These are phyloP conservation scores for Thamnophis elegans DNA, from an alignment of 2,797 vertebrate species.

Conservation along the genomic window DNA sequence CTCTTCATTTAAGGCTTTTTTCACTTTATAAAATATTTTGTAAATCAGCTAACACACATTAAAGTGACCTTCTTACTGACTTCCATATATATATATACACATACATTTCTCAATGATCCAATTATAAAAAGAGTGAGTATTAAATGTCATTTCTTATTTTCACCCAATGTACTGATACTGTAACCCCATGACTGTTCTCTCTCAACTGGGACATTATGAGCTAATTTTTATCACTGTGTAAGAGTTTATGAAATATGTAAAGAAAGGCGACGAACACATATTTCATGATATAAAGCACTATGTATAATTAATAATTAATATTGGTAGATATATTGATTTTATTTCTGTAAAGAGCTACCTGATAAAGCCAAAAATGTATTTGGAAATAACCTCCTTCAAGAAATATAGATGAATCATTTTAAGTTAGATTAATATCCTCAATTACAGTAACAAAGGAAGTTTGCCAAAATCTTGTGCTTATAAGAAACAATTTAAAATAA, in stretches of 20 bases:
- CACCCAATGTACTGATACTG: not conserved
- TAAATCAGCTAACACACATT: not conserved
- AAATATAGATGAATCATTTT: accelerated
- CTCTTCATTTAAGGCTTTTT: not conserved
- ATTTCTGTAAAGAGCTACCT: not conserved
- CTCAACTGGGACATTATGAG: not conserved
- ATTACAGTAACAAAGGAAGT: slow-evolving; percentile 9
- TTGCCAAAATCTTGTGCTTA: not conserved
- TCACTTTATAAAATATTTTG: not conserved
- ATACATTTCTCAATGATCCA: not conserved
- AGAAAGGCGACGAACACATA: not conserved
- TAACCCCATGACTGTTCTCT: not conserved
- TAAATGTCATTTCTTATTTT: not conserved
- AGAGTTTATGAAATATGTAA: not conserved
- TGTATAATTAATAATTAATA: not conserved
- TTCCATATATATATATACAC: not conserved
- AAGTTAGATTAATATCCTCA: slow-evolving; percentile 8
- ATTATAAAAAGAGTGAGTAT: not conserved
- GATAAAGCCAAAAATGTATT: not conserved
- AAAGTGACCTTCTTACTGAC: not conserved
- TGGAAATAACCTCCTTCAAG: not conserved
- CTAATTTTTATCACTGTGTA: not conserved
- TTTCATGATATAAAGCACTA: not conserved
- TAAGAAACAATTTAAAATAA: not conserved
- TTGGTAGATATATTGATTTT: not conserved